phyloP scores from a whole-genome alignment of 2,113 vertebrate genomes.

The Centropristis striata region DNA sequence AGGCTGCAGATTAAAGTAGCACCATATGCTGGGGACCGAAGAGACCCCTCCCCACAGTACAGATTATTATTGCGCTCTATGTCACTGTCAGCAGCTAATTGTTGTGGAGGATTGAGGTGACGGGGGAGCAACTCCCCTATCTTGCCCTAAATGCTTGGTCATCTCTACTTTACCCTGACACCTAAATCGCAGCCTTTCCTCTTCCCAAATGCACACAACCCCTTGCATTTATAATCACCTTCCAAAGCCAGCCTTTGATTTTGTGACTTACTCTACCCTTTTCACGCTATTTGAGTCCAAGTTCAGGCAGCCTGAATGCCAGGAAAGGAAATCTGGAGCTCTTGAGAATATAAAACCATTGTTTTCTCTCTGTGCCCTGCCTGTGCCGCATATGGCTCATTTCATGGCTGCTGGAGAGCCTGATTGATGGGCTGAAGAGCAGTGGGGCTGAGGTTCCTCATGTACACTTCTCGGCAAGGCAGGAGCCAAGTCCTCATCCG shows the following conservation, averaged over 20 bases:
- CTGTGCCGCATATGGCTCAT: conserved; percentile 63
- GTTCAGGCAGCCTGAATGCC: conserved; percentile 5
- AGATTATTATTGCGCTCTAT: conserved; percentile 68
- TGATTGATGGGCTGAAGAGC: conserved; percentile 70
- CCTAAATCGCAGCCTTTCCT: conserved; percentile 7
- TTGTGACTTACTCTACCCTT: not conserved
- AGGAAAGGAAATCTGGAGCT: conserved; percentile 18
- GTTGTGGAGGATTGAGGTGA: conserved; percentile 52
- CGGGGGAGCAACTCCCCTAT: conserved; percentile 3
- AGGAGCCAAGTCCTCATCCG: not conserved
- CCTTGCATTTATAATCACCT: conserved; percentile 23
- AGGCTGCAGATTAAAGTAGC: conserved; percentile 67
- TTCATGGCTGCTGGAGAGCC: conserved; percentile 74
- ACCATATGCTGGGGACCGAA: conserved; percentile 64
- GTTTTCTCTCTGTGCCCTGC: conserved; percentile 33
- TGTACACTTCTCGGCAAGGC: conserved; percentile 13
- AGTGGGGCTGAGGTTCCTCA: conserved; percentile 28
- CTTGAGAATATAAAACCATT: conserved; percentile 29
- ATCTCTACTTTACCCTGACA: conserved; percentile 34
- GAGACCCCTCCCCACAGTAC: conserved; percentile 10
- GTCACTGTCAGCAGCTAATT: conserved; percentile 70
- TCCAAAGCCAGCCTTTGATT: conserved; percentile 11
- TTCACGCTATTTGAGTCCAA: conserved; percentile 16
- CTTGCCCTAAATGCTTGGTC: conserved; percentile 45
- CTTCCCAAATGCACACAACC: not conserved